Base-by-base conservation (phyloP, 2,888 invertebrate genomes). In the Leptinotarsa rubiginosa region DNA sequence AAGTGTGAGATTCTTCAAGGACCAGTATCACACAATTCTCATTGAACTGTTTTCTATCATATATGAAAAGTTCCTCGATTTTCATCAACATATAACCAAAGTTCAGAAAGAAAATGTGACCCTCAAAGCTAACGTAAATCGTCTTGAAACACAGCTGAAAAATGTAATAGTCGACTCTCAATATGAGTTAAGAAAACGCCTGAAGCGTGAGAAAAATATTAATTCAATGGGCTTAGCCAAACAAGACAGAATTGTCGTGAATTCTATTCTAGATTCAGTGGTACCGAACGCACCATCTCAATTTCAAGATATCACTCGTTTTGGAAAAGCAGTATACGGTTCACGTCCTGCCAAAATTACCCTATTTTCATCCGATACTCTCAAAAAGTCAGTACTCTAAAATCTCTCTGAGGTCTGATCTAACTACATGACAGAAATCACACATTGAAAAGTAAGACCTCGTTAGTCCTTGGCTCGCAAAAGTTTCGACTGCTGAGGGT, bases 251-350 rank as follows among this genome's bases (percentile, higher is more conserved):
- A 20, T 20, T 18, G 22, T 56, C 18, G 20, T 56, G 56, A 56
- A 56, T 20, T 18, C 20, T 22, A 56, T 56, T 22, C 20, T 22
- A 13, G 59, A 59, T 59, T 59, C 59, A 13, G 59, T 59, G 59
- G 59, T 59, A 15, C 59, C 59, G 25, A 59, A 59, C 22, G 59
- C 59, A 22, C 13, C 59, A 22, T 59, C 22, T 10, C 22, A 65
- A 65, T 47, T 65, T 65, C 65, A 41, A 65, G 41, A 65, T 65
- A 65, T 65, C 18, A 65, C 65, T 65, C 65, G 47, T 41, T 65
- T 65, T 16, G 65, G 65, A 4, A 41, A 47, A 65, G 12, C 41
- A 65, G 65, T 41, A 65, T 47, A 65, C 18, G 65, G 65, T 16
- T 65, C 65, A 65, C 65, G 13, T 18, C n/a, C 65, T n/a, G 47